These are phyloP conservation scores for Hycleus cichorii DNA, from an alignment of 1,140 invertebrate genomes.

Conservation along the genomic window DNA sequence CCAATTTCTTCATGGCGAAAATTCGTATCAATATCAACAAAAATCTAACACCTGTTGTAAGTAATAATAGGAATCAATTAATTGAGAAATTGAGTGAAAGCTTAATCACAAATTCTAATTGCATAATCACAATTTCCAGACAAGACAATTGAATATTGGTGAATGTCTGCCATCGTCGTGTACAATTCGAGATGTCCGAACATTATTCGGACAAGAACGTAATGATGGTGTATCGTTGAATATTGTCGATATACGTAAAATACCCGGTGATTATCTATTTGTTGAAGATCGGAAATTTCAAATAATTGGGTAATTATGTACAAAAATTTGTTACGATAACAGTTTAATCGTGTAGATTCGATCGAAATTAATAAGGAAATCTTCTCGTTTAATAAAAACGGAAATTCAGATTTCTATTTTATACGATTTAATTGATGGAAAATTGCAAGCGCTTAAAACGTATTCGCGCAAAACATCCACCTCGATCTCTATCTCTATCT, in stretches of 20 bases:
- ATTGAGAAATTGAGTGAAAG: constrained; percentile 1
- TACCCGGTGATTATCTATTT: constrained; percentile 62
- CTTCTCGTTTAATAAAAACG: no score
- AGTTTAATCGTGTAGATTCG: neutral
- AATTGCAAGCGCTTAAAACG: no score
- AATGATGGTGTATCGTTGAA: constrained; percentile 40
- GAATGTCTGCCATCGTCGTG: constrained; percentile 67
- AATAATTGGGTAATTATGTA: constrained; percentile 52
- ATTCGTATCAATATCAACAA: constrained; percentile 54
- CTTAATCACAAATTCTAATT: neutral
- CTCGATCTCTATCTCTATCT: no score
- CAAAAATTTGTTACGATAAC: constrained; percentile 35
- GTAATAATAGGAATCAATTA: constrained; percentile 21
- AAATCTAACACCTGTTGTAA: constrained; percentile 55
- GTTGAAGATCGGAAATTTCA: constrained; percentile 62
- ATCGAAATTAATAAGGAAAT: neutral
- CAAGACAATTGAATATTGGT: constrained; percentile 57
- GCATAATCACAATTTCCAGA: constrained; percentile 43
- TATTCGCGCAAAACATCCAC: no score
- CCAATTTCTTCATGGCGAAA: constrained; percentile 58
- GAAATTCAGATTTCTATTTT: no score
- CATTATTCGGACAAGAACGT: constrained; percentile 48
- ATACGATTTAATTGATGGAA: no score
- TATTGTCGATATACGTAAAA: constrained; percentile 57
- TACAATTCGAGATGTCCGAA: constrained; percentile 49